Evolutionary conservation across 2,888 invertebrate genomes (phyloP).

Genomic region (Willowsia nigromaculata): DNA sequence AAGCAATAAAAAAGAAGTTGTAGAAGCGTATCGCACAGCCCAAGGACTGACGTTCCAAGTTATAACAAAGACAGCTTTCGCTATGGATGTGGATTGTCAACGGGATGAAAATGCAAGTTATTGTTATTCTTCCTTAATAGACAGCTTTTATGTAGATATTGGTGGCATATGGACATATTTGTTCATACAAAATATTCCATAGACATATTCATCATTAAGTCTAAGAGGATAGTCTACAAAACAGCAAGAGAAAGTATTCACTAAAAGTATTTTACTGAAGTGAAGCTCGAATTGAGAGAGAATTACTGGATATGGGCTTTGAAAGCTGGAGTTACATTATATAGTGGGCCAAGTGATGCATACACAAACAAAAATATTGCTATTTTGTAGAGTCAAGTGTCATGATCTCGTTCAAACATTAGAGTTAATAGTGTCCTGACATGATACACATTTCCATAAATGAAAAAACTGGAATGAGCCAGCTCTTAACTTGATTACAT

Average conservation of each 20-base stretch:
- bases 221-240: too few relatives aligned
- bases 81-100: conserved; percentile 78
- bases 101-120: conserved; percentile 77
- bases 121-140: not conserved
- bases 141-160: not conserved
- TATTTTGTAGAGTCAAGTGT: not conserved
- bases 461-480: not conserved
- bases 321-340: not conserved
- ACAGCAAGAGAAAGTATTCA: not conserved
- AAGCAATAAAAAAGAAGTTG: conserved; percentile 72
- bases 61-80: conserved; percentile 78
- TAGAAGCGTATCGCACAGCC: conserved; percentile 76
- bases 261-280: not conserved
- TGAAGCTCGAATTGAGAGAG: not conserved
- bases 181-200: too few relatives aligned
- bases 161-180: not conserved
- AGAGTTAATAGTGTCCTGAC: conserved; percentile 14
- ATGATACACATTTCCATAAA: not conserved
- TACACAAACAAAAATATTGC: not conserved
- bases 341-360: not conserved
- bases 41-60: conserved; percentile 78
- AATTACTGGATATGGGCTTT: too few relatives aligned
- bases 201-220: too few relatives aligned
- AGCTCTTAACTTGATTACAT: not conserved
- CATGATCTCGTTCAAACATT: conserved; percentile 2